Percentiles rank a stretch among this genome's conserved stretches.
These are phyloP conservation scores for Potamilus streckersoni DNA, from an alignment of 1,140 invertebrate genomes.

Conservation along the genomic window DNA sequence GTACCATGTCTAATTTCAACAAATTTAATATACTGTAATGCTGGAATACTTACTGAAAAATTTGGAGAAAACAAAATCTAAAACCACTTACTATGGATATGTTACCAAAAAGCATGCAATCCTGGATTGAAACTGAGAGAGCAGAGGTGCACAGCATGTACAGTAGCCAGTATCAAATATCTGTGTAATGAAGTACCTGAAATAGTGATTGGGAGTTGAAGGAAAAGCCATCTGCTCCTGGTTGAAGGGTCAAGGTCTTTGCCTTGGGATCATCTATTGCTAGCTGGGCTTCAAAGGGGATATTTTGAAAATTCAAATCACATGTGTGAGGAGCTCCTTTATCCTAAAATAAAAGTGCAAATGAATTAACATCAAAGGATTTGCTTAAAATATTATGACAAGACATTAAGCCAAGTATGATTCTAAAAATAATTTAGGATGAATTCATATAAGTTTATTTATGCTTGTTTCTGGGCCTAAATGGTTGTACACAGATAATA, in stretches of 20 bases:
- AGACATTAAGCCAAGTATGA: not conserved
- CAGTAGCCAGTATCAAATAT: not conserved
- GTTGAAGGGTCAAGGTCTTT: slow-evolving; percentile 45
- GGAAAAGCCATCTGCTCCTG: slow-evolving; percentile 66
- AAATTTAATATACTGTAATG: not conserved
- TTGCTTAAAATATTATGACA: not conserved
- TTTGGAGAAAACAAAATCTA: not conserved
- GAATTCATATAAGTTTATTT: not conserved
- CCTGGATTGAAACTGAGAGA: too few relatives aligned
- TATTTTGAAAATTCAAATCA: slow-evolving; percentile 49
- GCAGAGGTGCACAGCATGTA: too few relatives aligned
- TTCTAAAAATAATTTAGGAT: not conserved
- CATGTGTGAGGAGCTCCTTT: slow-evolving; percentile 61
- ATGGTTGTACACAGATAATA: not conserved
- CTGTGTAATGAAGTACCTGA: slow-evolving; percentile 47
- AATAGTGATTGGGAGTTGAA: slow-evolving; percentile 66
- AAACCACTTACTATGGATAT: not conserved
- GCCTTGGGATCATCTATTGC: slow-evolving; percentile 59
- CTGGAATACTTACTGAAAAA: not conserved
- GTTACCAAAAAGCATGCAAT: too few relatives aligned
- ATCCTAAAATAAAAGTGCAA: slow-evolving; percentile 52
- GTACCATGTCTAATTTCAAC: too few relatives aligned
- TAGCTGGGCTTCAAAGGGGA: slow-evolving; percentile 62
- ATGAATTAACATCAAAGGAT: not conserved
- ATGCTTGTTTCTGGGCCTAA: not conserved